Evolutionary conservation across 2,888 invertebrate species (phyloP).

Genomic region (Acholoe squamosa): DNA sequence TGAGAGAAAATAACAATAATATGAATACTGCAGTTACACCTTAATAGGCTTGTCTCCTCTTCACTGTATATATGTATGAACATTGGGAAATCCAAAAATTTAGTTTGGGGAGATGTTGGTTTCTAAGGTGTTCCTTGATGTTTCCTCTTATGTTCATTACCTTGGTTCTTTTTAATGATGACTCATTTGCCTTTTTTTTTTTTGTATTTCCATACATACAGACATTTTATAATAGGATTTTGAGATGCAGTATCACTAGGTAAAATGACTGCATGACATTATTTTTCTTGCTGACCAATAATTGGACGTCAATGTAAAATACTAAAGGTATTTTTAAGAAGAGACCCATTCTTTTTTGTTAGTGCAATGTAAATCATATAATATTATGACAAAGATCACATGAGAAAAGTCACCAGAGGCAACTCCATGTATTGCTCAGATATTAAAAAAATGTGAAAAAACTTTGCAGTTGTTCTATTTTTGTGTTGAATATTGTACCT

Average conservation of each 20-base stretch:
- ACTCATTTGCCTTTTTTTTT: not conserved
- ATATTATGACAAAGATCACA: slow-evolving; percentile 38
- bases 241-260: no score
- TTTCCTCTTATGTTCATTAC: not conserved
- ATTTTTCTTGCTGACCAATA: not conserved
- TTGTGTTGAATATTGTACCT: no score
- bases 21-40: not conserved
- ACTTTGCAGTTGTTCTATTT: not conserved
- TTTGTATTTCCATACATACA: not conserved
- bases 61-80: not conserved
- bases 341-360: not conserved
- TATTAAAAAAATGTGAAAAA: slow-evolving; percentile 12
- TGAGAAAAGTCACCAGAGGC: not conserved
- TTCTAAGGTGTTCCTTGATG: not conserved
- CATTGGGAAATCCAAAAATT: slow-evolving; percentile 6
- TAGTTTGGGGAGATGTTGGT: not conserved
- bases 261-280: not conserved
- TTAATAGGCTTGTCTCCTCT: not conserved
- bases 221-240: no score
- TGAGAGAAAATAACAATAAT: not conserved
- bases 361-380: slow-evolving; percentile 28
- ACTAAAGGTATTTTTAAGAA: slow-evolving; percentile 11
- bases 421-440: slow-evolving; percentile 57
- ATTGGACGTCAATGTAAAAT: not conserved
- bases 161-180: not conserved